A percentile compares a stretch with the other conserved stretches of the same genome.
Conservation (phyloP, 2,113 vertebrate species). For the Bungarus multicinctus region DNA sequence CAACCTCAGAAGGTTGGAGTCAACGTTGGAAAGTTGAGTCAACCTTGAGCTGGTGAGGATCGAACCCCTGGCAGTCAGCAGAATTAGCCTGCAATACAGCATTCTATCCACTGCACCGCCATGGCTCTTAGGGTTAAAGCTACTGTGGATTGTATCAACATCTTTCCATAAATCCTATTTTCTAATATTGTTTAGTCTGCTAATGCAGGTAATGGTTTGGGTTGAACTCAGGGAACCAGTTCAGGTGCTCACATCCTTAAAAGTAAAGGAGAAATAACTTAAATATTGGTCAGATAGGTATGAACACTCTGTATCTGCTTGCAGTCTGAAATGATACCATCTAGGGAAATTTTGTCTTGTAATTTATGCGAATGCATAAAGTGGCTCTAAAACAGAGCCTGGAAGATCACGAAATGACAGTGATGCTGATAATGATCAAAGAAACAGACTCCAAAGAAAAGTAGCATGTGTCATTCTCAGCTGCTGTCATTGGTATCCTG, state of each 20-base stretch:
- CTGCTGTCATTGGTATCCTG: slow-evolving; percentile 16
- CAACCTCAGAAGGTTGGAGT: no score
- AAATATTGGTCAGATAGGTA: not conserved
- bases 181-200: not conserved
- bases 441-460: rapidly evolving
- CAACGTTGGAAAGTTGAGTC: no score
- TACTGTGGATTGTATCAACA: not conserved
- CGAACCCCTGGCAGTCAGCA: no score
- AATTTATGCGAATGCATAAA: not conserved
- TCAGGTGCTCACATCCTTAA: not conserved
- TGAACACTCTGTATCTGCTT: not conserved
- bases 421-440: not conserved
- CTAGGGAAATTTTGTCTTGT: not conserved
- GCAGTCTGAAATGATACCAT: not conserved
- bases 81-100: no score
- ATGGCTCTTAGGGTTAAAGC: not conserved
- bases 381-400: not conserved
- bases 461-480: slow-evolving; percentile 4
- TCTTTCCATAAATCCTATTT: not conserved
- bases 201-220: not conserved
- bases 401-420: not conserved
- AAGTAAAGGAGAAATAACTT: not conserved
- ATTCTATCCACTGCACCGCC: no score
- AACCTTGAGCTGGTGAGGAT: no score
- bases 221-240: not conserved